Evolutionary conservation across 2,797 vertebrate genomes (phyloP), one percentile per base, ranked within the genome.

Genomic region (Prionace glauca): DNA sequence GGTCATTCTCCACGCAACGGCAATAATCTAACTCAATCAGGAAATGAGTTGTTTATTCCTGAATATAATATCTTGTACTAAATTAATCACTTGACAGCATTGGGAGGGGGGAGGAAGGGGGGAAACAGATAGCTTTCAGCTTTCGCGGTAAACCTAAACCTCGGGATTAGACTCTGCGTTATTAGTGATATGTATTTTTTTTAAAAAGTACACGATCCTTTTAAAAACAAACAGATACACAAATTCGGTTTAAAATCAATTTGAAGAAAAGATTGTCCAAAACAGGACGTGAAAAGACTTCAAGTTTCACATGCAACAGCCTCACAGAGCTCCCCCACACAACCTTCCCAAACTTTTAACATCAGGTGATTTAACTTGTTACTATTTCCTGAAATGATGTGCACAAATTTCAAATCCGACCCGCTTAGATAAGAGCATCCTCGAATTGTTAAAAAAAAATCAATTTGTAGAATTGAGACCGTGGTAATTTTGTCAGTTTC

Each of bases 11-110:
- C 91, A 71, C 67, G 62, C 62, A 94, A 45, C 67, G 91, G 20
- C 62, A 71, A 94, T 41, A 94, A 94, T 45, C 65, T n/a, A 94
- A 45, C 91, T 41, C 91, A 95, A 77, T 95, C 93, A 95, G 93
- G 93, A 95, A 95, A 95, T 95, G 71, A 74, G 26, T 95, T 77
- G 93, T 77, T 95, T 95, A n/a, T 94, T 77, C 93, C 93, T 60
- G 45, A 95, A 77, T 95, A 45, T 50, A 94, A 94, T 74, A 94
- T 72, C 41, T 18, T 74, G 69, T 29, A 72, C 14, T 41, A 56
- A 50, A 94, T 94, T 94, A 94, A 94, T 94, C 93, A 94, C 69
- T 45, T 56, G 26, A 74, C 32, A 94, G 67, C 22, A 11, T 69
- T 50, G 5, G 71, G 41, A 41, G 45, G 50, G n/a, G n/a, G n/a